phyloP scores from a whole-genome alignment of 1,140 invertebrate species.

The Globodera rostochiensis region DNA sequence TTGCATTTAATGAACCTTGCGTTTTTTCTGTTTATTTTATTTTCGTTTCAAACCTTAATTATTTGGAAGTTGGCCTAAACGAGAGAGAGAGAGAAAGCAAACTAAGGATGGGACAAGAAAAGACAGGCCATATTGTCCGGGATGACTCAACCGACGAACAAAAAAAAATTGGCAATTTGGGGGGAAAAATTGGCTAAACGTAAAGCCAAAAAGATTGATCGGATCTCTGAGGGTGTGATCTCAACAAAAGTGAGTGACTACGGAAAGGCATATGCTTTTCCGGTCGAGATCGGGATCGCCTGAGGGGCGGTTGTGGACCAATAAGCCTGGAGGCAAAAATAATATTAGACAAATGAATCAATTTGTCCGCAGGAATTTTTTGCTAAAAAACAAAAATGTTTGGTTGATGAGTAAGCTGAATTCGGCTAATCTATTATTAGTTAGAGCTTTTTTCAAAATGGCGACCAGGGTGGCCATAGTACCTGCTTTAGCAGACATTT shows the following conservation, averaged over 20 bases:
- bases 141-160: not conserved
- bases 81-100: not conserved
- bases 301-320: too few species aligned
- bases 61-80: too few species aligned
- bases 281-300: not conserved
- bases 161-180: not conserved
- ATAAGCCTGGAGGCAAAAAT: not conserved
- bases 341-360: not conserved
- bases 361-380: not conserved
- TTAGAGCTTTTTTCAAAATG: too few species aligned
- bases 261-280: slow-evolving; percentile 2
- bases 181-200: not conserved
- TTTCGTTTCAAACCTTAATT: too few species aligned
- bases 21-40: too few species aligned
- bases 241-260: not conserved
- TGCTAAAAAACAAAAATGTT: not conserved
- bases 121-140: too few species aligned
- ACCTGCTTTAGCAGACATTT: too few species aligned
- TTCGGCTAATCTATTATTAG: too few species aligned
- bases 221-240: not conserved
- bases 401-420: too few species aligned
- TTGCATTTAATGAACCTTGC: too few species aligned
- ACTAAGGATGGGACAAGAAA: not conserved
- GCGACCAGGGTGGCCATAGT: too few species aligned
- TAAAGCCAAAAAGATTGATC: slow-evolving; percentile 1